Evolutionary conservation across 2,888 invertebrate genomes (phyloP), one percentile per base, ranked within the genome.

Genomic region (Pilophorus perplexus): DNA sequence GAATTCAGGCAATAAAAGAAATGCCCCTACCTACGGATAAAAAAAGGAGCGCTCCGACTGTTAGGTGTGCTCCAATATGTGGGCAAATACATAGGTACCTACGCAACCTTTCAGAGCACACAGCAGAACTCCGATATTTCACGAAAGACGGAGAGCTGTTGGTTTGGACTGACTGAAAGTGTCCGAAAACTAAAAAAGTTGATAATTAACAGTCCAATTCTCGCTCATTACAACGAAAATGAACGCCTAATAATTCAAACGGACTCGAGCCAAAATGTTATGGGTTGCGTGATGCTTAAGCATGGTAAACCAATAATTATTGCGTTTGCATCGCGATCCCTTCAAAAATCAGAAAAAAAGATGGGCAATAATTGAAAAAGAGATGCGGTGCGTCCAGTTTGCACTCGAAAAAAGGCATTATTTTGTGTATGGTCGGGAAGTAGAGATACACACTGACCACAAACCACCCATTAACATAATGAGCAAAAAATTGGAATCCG

Each of bases 301-400:
- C 22, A 23, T 23, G 14, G 3, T 27, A 1, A 12, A 8, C 52
- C 14, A 1, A 22, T 48, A n/a, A n/a, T n/a, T n/a, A n/a, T n/a
- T 2, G 48, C 48, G 25, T 48, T 48, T 22, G 48, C 48, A 14
- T 48, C 48, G 14, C 16, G 52, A 4, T 3, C 27, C 2, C 52
- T 52, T 16, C 3, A 2, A 3, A 55, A 55, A 37, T n/a, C 22
- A 3, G 38, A 55, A 12, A 10, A 5, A 2, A 33, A 37, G 3
- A n/a, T 55, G 38, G 37, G 55, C 55, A 2, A 55, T 52, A 1
- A 55, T 55, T 2, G 55, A 37, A 38, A 55, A 33, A 20, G 55
- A 55, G 14, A 55, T 55, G 37, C 3, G 12, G 37, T 8, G 55
- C 5, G 3, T 22, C 25, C 20, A 2, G 8, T 55, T 20, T 12